Evolutionary conservation across 2,113 vertebrate species (phyloP).

Genomic region (Limnothrissa miodon): DNA sequence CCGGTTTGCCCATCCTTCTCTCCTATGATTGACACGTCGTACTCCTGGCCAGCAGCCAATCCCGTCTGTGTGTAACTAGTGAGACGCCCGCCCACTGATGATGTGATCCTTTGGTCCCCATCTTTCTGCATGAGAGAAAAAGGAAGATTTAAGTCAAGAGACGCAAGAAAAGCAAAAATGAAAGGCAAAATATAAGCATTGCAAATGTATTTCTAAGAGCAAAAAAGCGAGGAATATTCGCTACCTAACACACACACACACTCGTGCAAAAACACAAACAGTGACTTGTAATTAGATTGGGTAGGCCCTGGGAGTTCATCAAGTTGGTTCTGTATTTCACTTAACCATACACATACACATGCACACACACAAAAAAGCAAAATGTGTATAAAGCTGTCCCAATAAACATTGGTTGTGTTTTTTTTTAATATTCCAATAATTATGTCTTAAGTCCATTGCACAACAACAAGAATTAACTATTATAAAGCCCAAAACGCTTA

Average conservation of each 20-base stretch:
- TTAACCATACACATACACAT: neutral
- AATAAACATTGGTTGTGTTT: no score
- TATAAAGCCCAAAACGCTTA: neutral
- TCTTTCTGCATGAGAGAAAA: conserved; percentile 62
- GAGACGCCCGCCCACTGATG: conserved; percentile 54
- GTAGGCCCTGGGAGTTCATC: neutral
- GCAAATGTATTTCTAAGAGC: neutral
- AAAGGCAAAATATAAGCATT: neutral
- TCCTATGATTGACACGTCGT: conserved; percentile 64
- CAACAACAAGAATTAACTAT: no score
- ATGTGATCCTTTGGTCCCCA: conserved; percentile 49
- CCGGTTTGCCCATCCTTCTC: conserved; percentile 58
- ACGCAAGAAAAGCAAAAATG: neutral
- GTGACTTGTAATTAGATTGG: neutral
- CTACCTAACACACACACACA: neutral
- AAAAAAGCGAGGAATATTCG: no score
- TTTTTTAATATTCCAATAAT: no score
- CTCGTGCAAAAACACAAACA: neutral
- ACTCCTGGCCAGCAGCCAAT: conserved; percentile 70
- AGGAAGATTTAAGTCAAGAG: conserved; percentile 10
- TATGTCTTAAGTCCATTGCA: no score
- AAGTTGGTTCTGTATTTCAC: neutral
- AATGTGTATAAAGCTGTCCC: neutral
- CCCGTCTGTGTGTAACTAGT: conserved; percentile 67
- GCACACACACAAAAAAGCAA: neutral